Evolutionary conservation across 2,888 invertebrate genomes (phyloP).

Genomic region (Dicycla oo): DNA sequence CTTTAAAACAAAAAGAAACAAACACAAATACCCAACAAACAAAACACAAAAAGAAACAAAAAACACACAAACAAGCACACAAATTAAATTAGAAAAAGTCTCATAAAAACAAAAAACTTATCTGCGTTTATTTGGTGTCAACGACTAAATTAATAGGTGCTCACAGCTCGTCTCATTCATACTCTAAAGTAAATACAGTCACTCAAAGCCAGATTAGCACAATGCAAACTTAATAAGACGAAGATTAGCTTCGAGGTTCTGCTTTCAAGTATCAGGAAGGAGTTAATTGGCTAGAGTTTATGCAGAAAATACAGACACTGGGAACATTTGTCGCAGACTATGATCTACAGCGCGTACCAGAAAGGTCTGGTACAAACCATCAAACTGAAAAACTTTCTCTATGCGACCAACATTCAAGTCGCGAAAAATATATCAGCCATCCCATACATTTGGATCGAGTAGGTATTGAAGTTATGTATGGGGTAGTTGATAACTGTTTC

Average conservation of each 20-base stretch:
- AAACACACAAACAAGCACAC: no score
- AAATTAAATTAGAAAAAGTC: not conserved
- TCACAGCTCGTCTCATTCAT: slow-evolving; percentile 28
- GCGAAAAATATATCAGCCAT: no score
- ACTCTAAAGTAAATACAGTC: slow-evolving; percentile 34
- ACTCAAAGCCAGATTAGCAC: slow-evolving; percentile 56
- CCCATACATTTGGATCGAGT: no score
- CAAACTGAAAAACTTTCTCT: no score
- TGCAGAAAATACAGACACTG: slow-evolving; percentile 3
- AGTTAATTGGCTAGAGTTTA: slow-evolving; percentile 33
- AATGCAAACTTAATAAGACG: slow-evolving; percentile 66
- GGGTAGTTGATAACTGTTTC: no score
- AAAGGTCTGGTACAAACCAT: no score
- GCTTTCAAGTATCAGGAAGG: slow-evolving; percentile 49
- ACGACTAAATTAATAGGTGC: not conserved
- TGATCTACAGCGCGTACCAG: not conserved
- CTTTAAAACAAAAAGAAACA: no score
- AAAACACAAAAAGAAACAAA: no score
- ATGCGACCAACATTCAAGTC: no score
- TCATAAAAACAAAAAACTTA: not conserved
- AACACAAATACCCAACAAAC: no score
- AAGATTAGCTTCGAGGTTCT: slow-evolving; percentile 63
- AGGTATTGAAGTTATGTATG: no score
- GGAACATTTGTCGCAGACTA: not conserved
- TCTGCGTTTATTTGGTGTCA: not conserved